Evolutionary conservation across 2,113 vertebrate genomes (phyloP).

Genomic region (Saguinus imperator): DNA sequence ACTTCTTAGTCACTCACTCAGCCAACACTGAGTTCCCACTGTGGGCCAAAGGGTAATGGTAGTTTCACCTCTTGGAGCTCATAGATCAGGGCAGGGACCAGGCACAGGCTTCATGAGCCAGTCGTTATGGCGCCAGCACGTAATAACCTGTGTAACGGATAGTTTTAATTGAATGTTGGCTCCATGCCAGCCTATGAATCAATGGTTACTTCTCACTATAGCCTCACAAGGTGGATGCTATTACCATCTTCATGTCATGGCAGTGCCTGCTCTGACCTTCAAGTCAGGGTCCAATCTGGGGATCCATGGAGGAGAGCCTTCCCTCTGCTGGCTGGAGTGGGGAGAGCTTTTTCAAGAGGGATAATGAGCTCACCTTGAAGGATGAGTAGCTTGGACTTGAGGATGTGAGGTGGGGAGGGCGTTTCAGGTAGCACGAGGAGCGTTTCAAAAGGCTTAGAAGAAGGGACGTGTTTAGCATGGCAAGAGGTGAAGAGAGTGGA

Average conservation of each 20-base stretch:
- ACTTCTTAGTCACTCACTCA: neutral
- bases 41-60: neutral
- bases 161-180: neutral
- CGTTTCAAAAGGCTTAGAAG: neutral
- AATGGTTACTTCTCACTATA: too few relatives aligned
- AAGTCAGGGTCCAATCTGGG: neutral
- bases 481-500: neutral
- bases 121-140: fast-evolving
- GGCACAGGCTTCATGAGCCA: neutral
- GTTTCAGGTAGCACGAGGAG: neutral
- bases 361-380: neutral
- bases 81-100: neutral
- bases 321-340: neutral
- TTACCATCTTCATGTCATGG: neutral
- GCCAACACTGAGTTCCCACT: neutral
- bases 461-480: neutral
- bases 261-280: neutral
- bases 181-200: neutral
- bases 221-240: fast-evolving
- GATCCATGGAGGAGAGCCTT: neutral
- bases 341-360: neutral
- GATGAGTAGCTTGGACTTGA: neutral
- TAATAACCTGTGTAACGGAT: fast-evolving
- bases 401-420: neutral
- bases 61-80: neutral